Percentiles rank a stretch among this genome's conserved stretches.
Evolutionary conservation across 37 sponge, comb jelly and placozoan genomes (phyloP).

Genomic region (Lycopodina hypogea): DNA sequence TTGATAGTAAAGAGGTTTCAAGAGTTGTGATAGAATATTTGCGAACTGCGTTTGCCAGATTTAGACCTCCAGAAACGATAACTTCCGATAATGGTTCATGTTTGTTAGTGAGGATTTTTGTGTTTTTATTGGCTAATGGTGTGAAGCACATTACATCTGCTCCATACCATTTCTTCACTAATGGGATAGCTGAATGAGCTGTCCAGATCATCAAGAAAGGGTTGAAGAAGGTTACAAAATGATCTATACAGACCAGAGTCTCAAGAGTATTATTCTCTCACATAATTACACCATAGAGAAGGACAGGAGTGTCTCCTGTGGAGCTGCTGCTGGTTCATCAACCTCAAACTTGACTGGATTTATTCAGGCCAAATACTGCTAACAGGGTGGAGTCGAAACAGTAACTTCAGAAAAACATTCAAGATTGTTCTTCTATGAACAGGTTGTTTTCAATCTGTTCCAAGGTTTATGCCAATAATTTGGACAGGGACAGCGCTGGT

Average conservation of each 20-base stretch:
- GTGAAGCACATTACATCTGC: no score
- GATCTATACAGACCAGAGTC: no score
- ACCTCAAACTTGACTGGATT: conserved; percentile 6
- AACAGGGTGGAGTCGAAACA: background rate
- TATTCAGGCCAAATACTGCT: conserved; percentile 19
- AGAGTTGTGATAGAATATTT: background rate
- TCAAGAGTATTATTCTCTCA: conserved; percentile 1
- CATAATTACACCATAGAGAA: conserved; percentile 1
- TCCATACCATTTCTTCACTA: no score
- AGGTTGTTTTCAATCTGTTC: background rate
- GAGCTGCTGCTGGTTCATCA: conserved; percentile 7
- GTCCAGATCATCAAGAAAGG: conserved; percentile 21
- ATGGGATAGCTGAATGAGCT: conserved; percentile 5
- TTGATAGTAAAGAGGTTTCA: background rate
- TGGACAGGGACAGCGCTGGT: background rate
- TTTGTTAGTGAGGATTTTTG: background rate
- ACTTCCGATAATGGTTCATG: background rate
- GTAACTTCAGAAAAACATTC: no score
- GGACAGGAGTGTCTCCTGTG: conserved; percentile 8
- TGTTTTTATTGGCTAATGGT: no score
- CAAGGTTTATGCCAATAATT: background rate
- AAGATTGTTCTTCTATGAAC: no score
- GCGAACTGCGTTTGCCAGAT: no score
- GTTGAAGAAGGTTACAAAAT: background rate
- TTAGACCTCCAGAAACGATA: no score